Base-by-base conservation (phyloP, 2,797 vertebrate genomes). In the Echiichthys vipera region DNA sequence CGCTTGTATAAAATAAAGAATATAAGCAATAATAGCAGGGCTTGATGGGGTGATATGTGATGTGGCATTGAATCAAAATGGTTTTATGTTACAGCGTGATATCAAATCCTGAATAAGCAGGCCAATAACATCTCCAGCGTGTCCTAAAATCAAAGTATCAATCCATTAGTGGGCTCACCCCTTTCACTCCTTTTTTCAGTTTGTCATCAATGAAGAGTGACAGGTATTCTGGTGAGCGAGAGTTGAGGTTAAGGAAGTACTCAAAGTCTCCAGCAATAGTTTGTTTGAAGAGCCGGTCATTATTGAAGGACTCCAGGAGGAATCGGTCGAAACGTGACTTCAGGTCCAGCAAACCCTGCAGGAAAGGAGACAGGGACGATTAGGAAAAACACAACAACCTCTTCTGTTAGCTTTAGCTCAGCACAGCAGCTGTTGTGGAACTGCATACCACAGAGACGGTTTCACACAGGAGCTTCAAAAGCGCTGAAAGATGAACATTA, bases 141-240 rank as follows among this genome's bases (percentile, higher is more conserved):
- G 17, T 56, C 18, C 22, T 30, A 62, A 72, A 78, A 22, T 36
- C 53, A 29, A 9, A 57, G 40, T 29, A n/a, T 9, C 15, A 7
- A 43, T 65, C 42, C 6, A 55, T 56, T n/a, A 50, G 24, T 57
- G 4, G 10, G 93, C 97, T 97, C 90, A 99, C 98, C 91, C 98
- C 98, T 94, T 99, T 99, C 10, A 99, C 98, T 77, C 98, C 98
- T 85, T 99, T 99, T 94, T 99, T 99, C 86, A 99, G 93, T 81
- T 99, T 99, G 93, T 99, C 98, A 14, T 99, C 98, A 80, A 99
- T 99, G 94, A 99, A 99, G 92, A 99, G 96, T 9, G 98, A 99
- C 92, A 99, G 97, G 91, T 99, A 99, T 93, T 99, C 98, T 0
- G 98, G 98, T 18, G 98, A 99, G 73, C 98, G 96, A 5, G 98